Percentiles rank a stretch among this genome's conserved stretches.
Evolutionary conservation across 2,797 vertebrate genomes (phyloP).

Genomic region (Urophycis tenuis): DNA sequence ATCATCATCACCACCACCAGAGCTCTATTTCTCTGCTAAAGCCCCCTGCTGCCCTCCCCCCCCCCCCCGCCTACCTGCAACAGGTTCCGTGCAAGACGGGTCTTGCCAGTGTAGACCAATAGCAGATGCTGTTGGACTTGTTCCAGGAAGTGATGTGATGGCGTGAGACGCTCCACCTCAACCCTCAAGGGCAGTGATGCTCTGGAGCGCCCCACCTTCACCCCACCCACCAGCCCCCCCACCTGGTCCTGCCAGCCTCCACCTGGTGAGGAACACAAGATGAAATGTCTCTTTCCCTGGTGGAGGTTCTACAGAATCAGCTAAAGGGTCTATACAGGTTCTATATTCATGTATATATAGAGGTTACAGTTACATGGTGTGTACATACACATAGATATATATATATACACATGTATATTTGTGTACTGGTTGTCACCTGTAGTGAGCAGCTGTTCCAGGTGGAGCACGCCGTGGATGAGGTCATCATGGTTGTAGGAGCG

Average conservation of each 20-base stretch:
- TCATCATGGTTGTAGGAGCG: constrained; percentile 68
- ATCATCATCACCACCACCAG: neutral
- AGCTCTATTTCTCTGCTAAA: no score
- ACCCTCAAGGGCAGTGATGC: constrained; percentile 81
- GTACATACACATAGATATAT: no score
- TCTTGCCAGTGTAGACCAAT: constrained; percentile 93
- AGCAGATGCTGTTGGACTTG: constrained; percentile 81
- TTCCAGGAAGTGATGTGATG: constrained; percentile 67
- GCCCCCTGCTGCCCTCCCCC: no score
- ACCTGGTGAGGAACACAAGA: constrained; percentile 62
- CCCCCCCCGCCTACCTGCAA: constrained; percentile 91
- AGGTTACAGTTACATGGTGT: no score
- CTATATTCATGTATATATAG: no score
- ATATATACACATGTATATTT: no score
- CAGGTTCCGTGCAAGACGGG: constrained; percentile 88
- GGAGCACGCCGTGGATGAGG: constrained; percentile 83
- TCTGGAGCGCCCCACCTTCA: constrained; percentile 83
- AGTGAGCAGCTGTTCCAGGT: constrained; percentile 93
- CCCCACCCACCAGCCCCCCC: constrained; percentile 83
- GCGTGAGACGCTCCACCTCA: constrained; percentile 74
- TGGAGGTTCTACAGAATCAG: no score
- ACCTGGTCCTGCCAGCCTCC: constrained; percentile 99
- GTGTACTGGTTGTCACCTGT: constrained; percentile 69
- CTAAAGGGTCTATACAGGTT: no score
- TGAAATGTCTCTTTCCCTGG: no score